These are phyloP conservation scores for Grus americana DNA, from an alignment of 2,113 vertebrate species.

Conservation along the genomic window DNA sequence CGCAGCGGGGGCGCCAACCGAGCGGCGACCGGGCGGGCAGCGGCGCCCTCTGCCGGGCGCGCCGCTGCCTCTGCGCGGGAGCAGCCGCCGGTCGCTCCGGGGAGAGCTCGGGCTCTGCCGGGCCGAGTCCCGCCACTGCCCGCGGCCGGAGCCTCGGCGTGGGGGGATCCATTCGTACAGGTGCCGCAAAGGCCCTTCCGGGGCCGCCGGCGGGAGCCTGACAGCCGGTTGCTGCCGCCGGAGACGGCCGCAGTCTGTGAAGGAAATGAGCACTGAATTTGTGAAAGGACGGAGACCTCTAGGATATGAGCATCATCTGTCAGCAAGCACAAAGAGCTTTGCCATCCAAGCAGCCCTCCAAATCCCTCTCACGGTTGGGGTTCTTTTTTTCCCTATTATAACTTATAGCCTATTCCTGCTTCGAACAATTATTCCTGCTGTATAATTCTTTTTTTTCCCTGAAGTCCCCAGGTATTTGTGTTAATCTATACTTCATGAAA, in stretches of 20 bases:
- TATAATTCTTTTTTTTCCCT: neutral
- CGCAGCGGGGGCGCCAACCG: neutral
- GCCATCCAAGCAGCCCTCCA: neutral
- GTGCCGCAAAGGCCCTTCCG: neutral
- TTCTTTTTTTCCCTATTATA: accelerated
- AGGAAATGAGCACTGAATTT: accelerated
- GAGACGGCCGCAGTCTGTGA: neutral
- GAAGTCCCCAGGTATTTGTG: neutral
- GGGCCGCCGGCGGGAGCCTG: too few species aligned
- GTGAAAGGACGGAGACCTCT: neutral
- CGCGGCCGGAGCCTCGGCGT: neutral
- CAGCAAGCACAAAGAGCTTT: neutral
- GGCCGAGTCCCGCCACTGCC: neutral
- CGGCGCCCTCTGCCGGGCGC: neutral
- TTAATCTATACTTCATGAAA: neutral
- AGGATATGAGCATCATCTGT: accelerated
- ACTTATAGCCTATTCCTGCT: neutral
- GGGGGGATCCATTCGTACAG: neutral
- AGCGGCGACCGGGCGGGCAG: neutral
- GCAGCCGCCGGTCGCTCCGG: neutral
- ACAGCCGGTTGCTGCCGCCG: too few species aligned
- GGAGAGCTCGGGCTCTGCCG: neutral
- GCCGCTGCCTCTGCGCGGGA: neutral
- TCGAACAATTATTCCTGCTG: neutral
- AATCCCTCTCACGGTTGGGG: too few species aligned